These are phyloP conservation scores for Diplazon laetatorius DNA, from an alignment of 2,888 invertebrate species.

Conservation along the genomic window DNA sequence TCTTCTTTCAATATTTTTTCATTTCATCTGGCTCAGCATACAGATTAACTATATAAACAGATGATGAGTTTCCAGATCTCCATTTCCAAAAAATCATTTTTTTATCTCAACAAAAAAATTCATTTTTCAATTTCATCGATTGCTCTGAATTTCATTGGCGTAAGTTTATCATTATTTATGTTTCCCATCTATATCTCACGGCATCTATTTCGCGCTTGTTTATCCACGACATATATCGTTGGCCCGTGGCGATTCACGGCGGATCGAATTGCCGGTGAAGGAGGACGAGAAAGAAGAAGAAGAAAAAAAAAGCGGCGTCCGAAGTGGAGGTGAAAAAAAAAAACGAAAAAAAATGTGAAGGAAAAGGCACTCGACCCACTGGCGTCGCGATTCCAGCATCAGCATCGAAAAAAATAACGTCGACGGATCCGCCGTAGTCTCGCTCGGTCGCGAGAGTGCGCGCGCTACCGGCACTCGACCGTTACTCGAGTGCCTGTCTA, in stretches of 20 bases:
- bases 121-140: neutral
- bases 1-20: no score
- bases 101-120: neutral
- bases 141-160: neutral
- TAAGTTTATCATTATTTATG: neutral
- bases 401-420: conserved; percentile 70
- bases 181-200: neutral
- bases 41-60: no score
- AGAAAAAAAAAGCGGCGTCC: neutral
- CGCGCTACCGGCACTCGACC: conserved; percentile 64
- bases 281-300: conserved; percentile 33
- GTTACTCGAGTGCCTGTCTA: conserved; percentile 67
- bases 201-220: neutral
- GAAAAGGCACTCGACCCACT: conserved; percentile 61
- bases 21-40: no score
- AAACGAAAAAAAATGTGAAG: conserved; percentile 46
- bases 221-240: conserved; percentile 29
- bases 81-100: neutral
- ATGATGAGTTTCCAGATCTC: no score
- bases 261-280: conserved; percentile 37
- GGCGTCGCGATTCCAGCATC: conserved; percentile 53
- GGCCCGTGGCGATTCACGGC: conserved; percentile 25
- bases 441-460: conserved; percentile 61
- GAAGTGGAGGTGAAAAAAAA: no score
- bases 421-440: conserved; percentile 71